A percentile compares a stretch with the other conserved stretches of the same genome.
Evolutionary conservation across 2,797 vertebrate species (phyloP).

Genomic region (Meriones psammophilus): DNA sequence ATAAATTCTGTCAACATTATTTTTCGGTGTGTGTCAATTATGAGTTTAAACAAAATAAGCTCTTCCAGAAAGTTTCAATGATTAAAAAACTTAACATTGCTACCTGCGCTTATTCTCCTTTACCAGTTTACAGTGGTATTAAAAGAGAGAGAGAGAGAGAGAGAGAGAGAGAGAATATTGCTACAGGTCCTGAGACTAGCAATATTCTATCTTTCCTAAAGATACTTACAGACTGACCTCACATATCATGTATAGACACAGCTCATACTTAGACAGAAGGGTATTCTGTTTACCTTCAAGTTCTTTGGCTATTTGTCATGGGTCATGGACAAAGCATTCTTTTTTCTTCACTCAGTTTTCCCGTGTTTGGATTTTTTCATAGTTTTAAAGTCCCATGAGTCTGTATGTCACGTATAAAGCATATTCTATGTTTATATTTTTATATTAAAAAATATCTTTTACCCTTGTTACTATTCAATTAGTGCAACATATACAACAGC

Average conservation of each 20-base stretch:
- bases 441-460: neutral
- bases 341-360: neutral
- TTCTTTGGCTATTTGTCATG: neutral
- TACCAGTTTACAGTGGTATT: neutral
- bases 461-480: neutral
- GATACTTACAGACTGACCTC: neutral
- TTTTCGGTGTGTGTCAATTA: slow-evolving; percentile 41
- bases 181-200: neutral
- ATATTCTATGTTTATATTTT: slow-evolving; percentile 1
- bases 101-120: slow-evolving; percentile 10
- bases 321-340: neutral
- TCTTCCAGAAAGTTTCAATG: slow-evolving; percentile 32
- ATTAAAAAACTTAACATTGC: slow-evolving; percentile 35
- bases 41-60: slow-evolving; percentile 22
- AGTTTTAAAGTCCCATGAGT: neutral
- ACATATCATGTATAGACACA: neutral
- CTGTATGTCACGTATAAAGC: neutral
- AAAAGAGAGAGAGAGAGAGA: neutral
- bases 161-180: neutral
- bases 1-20: slow-evolving; percentile 66
- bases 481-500: neutral
- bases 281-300: neutral
- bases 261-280: neutral
- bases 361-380: neutral
- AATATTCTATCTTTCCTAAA: neutral